Conservation (phyloP, 2,888 invertebrate species). For the Deilephila elpenor region DNA sequence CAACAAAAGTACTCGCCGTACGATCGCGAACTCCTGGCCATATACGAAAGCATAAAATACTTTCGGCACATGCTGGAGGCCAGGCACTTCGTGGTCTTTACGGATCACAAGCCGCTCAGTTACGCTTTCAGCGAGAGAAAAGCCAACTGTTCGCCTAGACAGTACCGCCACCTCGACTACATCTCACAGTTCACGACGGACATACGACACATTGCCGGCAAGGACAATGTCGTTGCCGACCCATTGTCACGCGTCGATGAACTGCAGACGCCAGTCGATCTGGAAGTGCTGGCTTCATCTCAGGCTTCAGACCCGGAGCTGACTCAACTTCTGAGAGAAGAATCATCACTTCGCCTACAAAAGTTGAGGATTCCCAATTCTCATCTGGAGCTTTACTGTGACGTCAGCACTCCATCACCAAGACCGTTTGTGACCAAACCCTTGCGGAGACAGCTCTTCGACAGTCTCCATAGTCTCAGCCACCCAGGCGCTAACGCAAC, state of each 20-base stretch:
- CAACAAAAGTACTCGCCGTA: constrained; percentile 32
- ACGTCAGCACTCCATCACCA: not conserved
- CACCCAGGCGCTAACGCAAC: constrained; percentile 38
- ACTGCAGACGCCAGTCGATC: not conserved
- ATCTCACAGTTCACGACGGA: constrained; percentile 60
- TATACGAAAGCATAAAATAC: constrained; percentile 32
- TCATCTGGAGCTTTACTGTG: not conserved
- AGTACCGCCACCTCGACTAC: constrained; percentile 43
- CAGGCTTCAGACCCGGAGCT: constrained; percentile 20
- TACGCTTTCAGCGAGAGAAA: constrained; percentile 29
- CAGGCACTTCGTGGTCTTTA: constrained; percentile 26
- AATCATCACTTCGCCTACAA: not conserved
- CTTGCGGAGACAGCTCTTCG: constrained; percentile 32
- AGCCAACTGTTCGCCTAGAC: constrained; percentile 29
- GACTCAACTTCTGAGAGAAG: not conserved
- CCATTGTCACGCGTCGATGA: constrained; percentile 47
- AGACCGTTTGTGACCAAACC: constrained; percentile 37
- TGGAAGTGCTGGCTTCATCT: not conserved
- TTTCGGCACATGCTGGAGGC: constrained; percentile 33
- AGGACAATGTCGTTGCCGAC: constrained; percentile 54
- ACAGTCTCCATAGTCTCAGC: constrained; percentile 34
- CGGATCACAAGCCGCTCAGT: constrained; percentile 34
- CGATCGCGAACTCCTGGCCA: constrained; percentile 30
- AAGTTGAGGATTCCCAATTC: not conserved
- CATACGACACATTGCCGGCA: constrained; percentile 53